Conservation (phyloP, 2,113 vertebrate genomes). For the Caranx melampygus region DNA sequence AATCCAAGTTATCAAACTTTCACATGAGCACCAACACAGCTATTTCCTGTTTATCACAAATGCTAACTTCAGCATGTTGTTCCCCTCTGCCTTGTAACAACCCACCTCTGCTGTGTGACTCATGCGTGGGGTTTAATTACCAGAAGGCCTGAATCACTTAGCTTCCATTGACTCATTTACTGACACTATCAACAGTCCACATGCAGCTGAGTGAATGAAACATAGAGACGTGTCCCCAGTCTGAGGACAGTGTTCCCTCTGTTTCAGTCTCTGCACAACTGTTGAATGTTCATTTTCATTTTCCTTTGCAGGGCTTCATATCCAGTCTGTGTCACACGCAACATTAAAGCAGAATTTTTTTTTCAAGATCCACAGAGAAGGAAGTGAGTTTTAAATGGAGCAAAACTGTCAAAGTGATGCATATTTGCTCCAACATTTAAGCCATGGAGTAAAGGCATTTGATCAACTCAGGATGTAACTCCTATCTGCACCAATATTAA, state of each 20-base stretch:
- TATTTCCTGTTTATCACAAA: constrained; percentile 25
- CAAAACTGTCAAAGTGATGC: too few species aligned
- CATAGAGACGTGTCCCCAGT: background rate
- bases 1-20: background rate
- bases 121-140: constrained; percentile 32
- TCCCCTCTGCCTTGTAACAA: constrained; percentile 3
- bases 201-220: background rate
- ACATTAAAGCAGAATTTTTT: background rate
- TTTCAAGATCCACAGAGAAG: too few species aligned
- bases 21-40: constrained; percentile 9
- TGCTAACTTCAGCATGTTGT: background rate
- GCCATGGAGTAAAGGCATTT: too few species aligned
- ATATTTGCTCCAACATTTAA: too few species aligned
- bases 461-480: too few species aligned
- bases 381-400: too few species aligned
- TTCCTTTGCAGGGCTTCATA: background rate
- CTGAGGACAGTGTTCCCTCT: background rate
- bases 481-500: too few species aligned
- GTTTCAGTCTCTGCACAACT: background rate
- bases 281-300: background rate
- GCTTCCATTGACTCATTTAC: constrained; percentile 33
- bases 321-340: background rate
- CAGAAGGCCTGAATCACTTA: constrained; percentile 29
- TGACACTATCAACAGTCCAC: constrained; percentile 8
- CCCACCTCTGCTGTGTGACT: constrained; percentile 43